Percentiles rank a stretch among this genome's conserved stretches.
Evolutionary conservation across 2,113 vertebrate species (phyloP).

Genomic region (Reinhardtius hippoglossoides): DNA sequence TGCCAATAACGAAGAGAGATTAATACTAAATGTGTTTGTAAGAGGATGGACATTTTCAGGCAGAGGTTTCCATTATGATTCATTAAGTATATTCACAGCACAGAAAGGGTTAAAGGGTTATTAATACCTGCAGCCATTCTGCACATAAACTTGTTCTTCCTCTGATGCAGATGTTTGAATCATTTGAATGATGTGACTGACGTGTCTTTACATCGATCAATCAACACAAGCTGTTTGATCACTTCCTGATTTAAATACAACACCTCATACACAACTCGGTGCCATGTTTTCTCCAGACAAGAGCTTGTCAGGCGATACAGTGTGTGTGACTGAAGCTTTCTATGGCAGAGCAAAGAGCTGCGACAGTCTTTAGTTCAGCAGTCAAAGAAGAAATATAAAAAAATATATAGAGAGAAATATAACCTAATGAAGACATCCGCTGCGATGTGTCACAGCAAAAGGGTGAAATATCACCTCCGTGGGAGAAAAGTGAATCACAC

Average conservation of each 20-base stretch:
- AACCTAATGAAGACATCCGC: constrained; percentile 71
- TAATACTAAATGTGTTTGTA: no score
- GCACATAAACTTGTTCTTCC: no score
- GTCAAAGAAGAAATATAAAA: constrained; percentile 14
- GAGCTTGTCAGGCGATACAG: constrained; percentile 36
- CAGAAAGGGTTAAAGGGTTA: not conserved
- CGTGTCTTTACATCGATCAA: no score
- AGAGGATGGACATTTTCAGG: not conserved
- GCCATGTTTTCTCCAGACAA: constrained; percentile 29
- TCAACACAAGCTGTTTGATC: no score
- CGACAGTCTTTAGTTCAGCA: constrained; percentile 35
- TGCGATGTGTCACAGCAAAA: constrained; percentile 48
- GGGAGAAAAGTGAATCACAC: constrained; percentile 75
- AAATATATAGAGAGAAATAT: constrained; percentile 37
- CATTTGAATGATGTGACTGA: constrained; percentile 45
- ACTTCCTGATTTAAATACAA: no score
- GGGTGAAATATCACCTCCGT: constrained; percentile 74
- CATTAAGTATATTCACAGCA: not conserved
- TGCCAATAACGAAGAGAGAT: no score
- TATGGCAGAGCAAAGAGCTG: constrained; percentile 10
- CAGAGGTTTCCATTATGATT: not conserved
- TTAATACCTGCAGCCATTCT: not conserved
- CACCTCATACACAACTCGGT: constrained; percentile 15
- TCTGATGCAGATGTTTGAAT: constrained; percentile 19
- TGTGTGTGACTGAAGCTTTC: constrained; percentile 20